Evolutionary conservation across 2,888 invertebrate species (phyloP).

Genomic region (Pristionchus japonicus): DNA sequence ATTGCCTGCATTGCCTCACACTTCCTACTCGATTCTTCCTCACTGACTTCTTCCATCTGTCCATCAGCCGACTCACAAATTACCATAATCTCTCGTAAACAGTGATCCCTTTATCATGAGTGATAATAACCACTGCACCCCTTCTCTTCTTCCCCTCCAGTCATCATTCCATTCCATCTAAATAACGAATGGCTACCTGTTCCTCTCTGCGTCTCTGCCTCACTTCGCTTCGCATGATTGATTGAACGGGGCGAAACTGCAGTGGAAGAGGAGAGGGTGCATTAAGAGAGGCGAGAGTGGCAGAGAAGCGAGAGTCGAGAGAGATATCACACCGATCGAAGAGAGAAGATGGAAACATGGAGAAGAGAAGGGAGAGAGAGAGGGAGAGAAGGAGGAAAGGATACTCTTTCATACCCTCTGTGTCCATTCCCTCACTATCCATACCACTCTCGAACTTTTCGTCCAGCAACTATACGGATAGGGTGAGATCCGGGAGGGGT

Average conservation of each 20-base stretch:
- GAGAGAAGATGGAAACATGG: constrained; percentile 18
- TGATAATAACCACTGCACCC: neutral
- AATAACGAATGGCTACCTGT: neutral
- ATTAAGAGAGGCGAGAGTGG: neutral
- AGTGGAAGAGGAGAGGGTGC: neutral
- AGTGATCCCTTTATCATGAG: neutral
- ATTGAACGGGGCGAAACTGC: constrained; percentile 40
- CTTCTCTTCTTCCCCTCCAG: neutral
- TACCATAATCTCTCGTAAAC: neutral
- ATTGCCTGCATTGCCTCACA: neutral
- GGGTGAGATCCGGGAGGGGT: neutral
- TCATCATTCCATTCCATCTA: neutral
- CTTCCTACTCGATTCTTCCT: neutral
- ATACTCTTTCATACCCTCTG: constrained; percentile 36
- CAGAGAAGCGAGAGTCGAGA: neutral
- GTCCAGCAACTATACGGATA: neutral
- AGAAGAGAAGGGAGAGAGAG: constrained; percentile 3
- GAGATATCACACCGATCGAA: neutral
- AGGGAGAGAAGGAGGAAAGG: neutral
- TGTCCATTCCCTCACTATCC: constrained; percentile 6
- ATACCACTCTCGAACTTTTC: neutral
- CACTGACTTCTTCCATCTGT: neutral
- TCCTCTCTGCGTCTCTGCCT: neutral
- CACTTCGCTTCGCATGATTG: constrained; percentile 1
- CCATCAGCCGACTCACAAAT: neutral